phyloP scores from a whole-genome alignment of 2,888 invertebrate species.

The Spilosoma lubricipeda region DNA sequence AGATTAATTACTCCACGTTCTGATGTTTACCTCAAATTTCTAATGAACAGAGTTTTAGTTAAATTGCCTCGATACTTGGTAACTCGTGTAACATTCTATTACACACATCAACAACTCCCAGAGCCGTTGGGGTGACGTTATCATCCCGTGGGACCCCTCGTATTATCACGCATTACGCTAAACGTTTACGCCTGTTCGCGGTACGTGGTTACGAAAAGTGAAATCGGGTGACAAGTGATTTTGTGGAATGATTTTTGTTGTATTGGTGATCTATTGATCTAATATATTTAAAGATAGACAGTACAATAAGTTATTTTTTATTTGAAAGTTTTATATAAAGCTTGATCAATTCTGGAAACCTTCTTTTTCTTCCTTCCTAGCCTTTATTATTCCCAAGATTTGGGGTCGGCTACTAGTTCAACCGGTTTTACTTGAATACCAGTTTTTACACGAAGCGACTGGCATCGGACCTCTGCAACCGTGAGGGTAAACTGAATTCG shows the following conservation, averaged over 20 bases:
- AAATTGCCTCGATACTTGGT: background rate
- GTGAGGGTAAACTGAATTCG: no score
- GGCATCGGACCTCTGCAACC: no score
- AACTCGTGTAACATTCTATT: constrained; percentile 20
- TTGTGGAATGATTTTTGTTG: constrained; percentile 12
- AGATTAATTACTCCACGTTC: background rate
- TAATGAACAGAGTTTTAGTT: background rate
- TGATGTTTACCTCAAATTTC: background rate
- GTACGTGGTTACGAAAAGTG: constrained; percentile 15
- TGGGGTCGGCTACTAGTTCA: no score
- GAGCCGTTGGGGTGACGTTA: constrained; percentile 43
- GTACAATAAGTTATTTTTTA: background rate
- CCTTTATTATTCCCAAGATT: no score
- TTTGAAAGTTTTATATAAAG: no score
- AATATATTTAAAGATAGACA: background rate
- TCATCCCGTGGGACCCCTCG: constrained; percentile 50
- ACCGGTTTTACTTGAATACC: no score
- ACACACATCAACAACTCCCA: constrained; percentile 24
- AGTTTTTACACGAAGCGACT: no score
- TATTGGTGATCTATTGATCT: background rate
- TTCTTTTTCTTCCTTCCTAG: no score
- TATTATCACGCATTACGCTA: constrained; percentile 52
- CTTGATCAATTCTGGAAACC: no score
- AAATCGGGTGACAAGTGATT: constrained; percentile 21
- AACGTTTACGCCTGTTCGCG: constrained; percentile 46